These are phyloP conservation scores for Pocillopora grandis DNA, from an alignment of 92 coral and sea anemone species.

Conservation along the genomic window DNA sequence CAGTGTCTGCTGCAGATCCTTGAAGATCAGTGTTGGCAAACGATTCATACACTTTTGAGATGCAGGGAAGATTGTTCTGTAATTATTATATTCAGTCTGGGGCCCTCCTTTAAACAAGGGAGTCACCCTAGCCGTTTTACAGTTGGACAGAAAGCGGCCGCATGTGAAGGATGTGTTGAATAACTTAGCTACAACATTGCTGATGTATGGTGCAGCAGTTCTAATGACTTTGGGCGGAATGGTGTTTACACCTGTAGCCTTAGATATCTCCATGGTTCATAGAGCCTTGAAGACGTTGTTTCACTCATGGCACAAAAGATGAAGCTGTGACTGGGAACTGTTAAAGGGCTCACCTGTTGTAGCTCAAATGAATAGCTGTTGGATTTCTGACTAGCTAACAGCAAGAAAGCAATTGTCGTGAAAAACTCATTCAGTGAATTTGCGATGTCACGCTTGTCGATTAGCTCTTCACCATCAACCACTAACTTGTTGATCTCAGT, in stretches of 20 bases:
- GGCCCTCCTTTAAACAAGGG: conserved; percentile 41
- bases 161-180: conserved; percentile 40
- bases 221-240: conserved; percentile 40
- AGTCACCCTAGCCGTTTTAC: conserved; percentile 14
- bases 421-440: conserved; percentile 45
- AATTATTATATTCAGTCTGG: conserved; percentile 39
- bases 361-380: conserved; percentile 8
- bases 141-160: conserved; percentile 28
- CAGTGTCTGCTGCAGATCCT: no score
- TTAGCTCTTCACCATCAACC: conserved; percentile 44
- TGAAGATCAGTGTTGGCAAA: no score
- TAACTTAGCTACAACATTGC: conserved; percentile 36
- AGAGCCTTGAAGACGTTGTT: conserved; percentile 18
- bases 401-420: conserved; percentile 41
- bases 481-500: conserved; percentile 37
- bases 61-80: conserved; percentile 60
- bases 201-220: conserved; percentile 45
- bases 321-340: conserved; percentile 17
- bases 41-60: conserved; percentile 33
- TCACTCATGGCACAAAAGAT: conserved; percentile 3
- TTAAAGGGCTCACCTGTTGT: conserved; percentile 26
- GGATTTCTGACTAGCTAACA: conserved; percentile 34
- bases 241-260: conserved; percentile 56
- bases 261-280: conserved; percentile 36
- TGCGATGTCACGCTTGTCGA: conserved; percentile 33